Base-by-base conservation (phyloP, 1,140 invertebrate genomes). In the Babylonia areolata region DNA sequence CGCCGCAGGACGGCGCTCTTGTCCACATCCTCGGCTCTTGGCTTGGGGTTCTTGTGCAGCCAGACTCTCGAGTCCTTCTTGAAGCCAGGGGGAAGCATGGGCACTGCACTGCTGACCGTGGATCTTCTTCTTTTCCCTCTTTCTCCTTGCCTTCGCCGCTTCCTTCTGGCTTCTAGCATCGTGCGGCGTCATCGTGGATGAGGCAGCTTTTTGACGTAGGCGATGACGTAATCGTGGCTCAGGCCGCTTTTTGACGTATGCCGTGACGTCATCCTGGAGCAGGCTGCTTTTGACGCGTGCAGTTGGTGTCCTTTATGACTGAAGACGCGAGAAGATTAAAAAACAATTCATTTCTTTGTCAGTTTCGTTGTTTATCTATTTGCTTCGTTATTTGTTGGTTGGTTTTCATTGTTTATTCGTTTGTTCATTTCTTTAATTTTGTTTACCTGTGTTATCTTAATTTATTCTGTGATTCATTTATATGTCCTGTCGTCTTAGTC, bases 11-110 rank as follows among this genome's bases (percentile, higher is more conserved):
- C 82, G 33, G 82, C 82, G 0, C 35, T 84, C 40, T 84, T 84
- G 37, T 84, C 82, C 1, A 84, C 82, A 84, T 84, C 82, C n/a
- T 84, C 82, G 3, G 82, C 28, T 33, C 82, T 35, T 5, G 82
- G 40, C 40, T 84, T 84, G 69, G 82, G 82, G 64, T 84, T 84
- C 64, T 84, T 84, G 64, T 84, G 82, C 31, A 84, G 69, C 82
- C 82, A 84, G 58, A 73, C 69, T 39, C 82, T 23, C 37, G 82
- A 84, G 39, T 84, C 82, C 31, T 84, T 84, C 40, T 84, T 84
- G n/a, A 84, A 84, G 17, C 82, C 82, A 73, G 82, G 82, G 3
- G 82, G 82, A 12, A 84, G 82, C 82, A 84, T 84, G 40, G 42
- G 17, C 17, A n/a, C 58, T n/a, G 58, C 15, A n/a, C 28, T 64